Conservation (phyloP, 1,140 invertebrate species). For the Drosophila funebris region DNA sequence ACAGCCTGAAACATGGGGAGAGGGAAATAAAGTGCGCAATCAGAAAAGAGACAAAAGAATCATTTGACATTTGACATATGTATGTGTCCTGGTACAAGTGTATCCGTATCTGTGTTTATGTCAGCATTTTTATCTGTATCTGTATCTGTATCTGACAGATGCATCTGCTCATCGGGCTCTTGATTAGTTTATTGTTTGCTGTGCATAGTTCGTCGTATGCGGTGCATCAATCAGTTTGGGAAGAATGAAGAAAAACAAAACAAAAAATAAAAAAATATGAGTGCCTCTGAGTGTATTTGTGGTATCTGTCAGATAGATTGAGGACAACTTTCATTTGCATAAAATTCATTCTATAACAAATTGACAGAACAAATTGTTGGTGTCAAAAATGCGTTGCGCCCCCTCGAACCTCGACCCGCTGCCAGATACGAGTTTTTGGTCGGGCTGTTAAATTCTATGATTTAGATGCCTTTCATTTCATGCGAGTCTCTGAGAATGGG, state of each 20-base stretch:
- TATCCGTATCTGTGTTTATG: not conserved
- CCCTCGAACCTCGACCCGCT: not conserved
- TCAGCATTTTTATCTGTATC: conserved; percentile 4
- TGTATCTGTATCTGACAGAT: conserved; percentile 35
- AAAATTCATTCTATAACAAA: conserved; percentile 69
- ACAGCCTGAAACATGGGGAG: not conserved
- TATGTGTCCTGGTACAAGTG: conserved; percentile 13
- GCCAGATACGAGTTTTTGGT: not conserved
- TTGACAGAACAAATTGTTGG: conserved; percentile 74
- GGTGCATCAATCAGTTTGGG: conserved; percentile 64
- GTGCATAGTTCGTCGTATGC: conserved; percentile 47
- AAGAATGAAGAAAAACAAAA: not conserved
- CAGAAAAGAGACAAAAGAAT: conserved; percentile 59
- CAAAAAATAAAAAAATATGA: conserved; percentile 16
- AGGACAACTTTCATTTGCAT: conserved; percentile 79
- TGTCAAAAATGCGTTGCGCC: conserved; percentile 55
- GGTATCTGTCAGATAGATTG: conserved; percentile 45
- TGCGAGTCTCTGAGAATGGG: no score
- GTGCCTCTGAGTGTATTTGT: not conserved
- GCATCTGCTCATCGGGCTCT: conserved; percentile 31
- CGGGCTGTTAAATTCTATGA: conserved; percentile 17
- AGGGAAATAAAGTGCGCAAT: not conserved
- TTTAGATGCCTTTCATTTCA: conserved; percentile 34
- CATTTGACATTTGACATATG: conserved; percentile 56
- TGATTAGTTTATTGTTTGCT: conserved; percentile 80